Percentiles rank a stretch among this genome's conserved stretches.
These are phyloP conservation scores for Enteromius afrohamiltoni DNA, from an alignment of 2,797 vertebrate species.

Conservation along the genomic window DNA sequence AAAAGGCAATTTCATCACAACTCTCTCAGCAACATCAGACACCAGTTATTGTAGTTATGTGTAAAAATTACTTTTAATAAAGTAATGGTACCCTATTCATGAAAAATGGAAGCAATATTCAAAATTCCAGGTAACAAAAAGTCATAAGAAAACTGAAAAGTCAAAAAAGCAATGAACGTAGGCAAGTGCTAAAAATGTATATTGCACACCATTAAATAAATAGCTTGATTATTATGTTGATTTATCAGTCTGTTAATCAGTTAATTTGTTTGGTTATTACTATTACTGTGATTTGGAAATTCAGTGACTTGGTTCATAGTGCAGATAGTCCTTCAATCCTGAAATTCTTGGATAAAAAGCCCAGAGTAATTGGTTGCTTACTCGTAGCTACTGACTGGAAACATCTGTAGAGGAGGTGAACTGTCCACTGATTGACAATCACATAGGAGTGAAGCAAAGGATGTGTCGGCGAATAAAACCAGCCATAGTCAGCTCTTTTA, in stretches of 20 bases:
- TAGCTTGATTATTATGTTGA: background rate
- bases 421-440: constrained; percentile 1
- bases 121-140: background rate
- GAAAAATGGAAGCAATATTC: background rate
- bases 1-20: background rate
- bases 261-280: background rate
- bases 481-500: constrained; percentile 19
- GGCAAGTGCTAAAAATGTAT: background rate
- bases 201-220: background rate
- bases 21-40: background rate
- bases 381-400: constrained; percentile 28
- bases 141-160: background rate
- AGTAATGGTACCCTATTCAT: background rate
- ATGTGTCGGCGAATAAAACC: background rate
- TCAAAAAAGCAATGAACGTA: background rate
- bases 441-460: background rate
- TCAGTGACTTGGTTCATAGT: background rate
- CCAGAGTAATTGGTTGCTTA: constrained; percentile 3
- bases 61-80: too few relatives aligned
- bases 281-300: background rate
- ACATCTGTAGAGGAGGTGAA: constrained; percentile 14
- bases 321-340: background rate
- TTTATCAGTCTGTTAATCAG: background rate
- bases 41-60: background rate
- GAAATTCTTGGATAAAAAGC: constrained; percentile 5